Conservation (phyloP, 2,888 invertebrate species). For the Heterodera filipjevi region DNA sequence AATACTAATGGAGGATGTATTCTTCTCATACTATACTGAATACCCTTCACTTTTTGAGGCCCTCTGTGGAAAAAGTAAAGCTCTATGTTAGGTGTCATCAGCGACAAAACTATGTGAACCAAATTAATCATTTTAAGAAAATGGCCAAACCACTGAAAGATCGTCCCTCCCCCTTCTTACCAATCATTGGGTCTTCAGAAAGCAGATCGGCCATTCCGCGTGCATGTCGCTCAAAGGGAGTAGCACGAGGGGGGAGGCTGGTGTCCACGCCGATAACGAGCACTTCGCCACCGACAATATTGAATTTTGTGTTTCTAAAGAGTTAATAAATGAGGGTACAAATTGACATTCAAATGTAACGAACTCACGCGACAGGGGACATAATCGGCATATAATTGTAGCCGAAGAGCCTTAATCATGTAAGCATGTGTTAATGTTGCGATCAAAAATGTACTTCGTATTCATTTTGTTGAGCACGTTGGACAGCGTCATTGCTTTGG, state of each 20-base stretch:
- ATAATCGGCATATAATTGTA: conserved; percentile 42
- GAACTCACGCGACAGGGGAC: conserved; percentile 26
- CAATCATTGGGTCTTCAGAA: conserved; percentile 39
- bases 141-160: no score
- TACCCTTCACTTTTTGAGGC: no score
- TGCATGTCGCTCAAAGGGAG: conserved; percentile 31
- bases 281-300: conserved; percentile 33
- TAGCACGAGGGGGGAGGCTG: conserved; percentile 38
- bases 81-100: no score
- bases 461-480: conserved; percentile 46
- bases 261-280: conserved; percentile 45
- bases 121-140: no score
- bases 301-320: conserved; percentile 27
- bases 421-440: not conserved
- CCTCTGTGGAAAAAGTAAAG: no score
- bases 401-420: conserved; percentile 28
- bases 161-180: no score
- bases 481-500: conserved; percentile 28
- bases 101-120: no score
- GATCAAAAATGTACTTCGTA: conserved; percentile 29
- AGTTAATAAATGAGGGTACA: not conserved
- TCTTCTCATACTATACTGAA: no score
- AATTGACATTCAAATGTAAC: not conserved
- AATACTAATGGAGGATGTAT: no score
- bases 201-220: conserved; percentile 19